A percentile compares a stretch with the other conserved stretches of the same genome.
These are phyloP conservation scores for Labeo rohita DNA, from an alignment of 2,113 vertebrate genomes.

Conservation along the genomic window DNA sequence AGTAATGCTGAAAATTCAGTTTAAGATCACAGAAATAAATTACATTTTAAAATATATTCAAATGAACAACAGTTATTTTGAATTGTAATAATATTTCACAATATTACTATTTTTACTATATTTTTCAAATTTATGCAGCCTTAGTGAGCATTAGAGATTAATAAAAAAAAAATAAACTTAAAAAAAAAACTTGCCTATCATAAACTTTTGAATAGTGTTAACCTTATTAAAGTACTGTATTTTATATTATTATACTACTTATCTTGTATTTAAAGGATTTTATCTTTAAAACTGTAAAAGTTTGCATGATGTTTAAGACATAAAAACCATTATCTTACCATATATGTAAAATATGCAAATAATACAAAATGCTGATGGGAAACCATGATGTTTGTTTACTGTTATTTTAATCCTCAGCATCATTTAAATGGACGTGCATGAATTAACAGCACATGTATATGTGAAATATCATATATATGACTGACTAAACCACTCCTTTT, in stretches of 20 bases:
- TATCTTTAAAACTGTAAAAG: background rate
- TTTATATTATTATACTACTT: background rate
- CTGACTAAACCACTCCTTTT: background rate
- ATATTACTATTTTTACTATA: background rate
- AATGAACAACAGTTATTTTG: background rate
- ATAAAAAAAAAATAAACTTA: too few species aligned
- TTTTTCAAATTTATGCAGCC: background rate
- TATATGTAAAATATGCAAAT: background rate
- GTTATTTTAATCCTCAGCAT: background rate
- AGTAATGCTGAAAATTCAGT: background rate
- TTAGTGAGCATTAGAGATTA: background rate
- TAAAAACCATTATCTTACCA: background rate
- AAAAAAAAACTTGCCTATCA: background rate
- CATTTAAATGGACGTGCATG: conserved; percentile 49
- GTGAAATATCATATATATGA: conserved; percentile 46
- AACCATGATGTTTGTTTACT: conserved; percentile 11
- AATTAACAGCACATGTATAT: conserved; percentile 49
- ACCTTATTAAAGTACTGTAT: background rate
- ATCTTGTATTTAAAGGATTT: background rate
- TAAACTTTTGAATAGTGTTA: background rate
- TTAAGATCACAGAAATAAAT: background rate
- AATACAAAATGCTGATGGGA: background rate
- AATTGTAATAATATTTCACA: background rate
- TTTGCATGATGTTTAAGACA: background rate
- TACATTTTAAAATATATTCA: background rate